Evolutionary conservation across 1,140 invertebrate species (phyloP), one percentile per base, ranked within the genome.

Genomic region (Drosophila orena): DNA sequence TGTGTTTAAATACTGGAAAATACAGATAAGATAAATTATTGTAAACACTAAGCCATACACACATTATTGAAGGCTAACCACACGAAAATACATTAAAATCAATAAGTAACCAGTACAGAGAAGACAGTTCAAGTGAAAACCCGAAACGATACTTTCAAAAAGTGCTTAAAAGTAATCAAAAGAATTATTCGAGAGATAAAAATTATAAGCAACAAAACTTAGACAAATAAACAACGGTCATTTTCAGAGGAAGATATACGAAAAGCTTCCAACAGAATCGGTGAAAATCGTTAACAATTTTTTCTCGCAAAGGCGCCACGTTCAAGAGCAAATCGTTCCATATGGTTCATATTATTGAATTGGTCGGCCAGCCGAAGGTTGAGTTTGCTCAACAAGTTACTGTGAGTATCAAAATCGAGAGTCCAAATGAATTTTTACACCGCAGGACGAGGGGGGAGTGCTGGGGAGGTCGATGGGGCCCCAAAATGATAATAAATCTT

Each of bases 291-390:
- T 68, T 74, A 59, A 76, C 34, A 34, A 77, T 69, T 77, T 66
- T 88, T 89, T 89, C 77, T 89, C 79, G 80, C 84, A 89, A 88
- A 88, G 84, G 84, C 83, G 83, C 84, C 77, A 89, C 78, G 81
- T 86, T 73, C 77, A 77, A 88, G 50, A 86, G 78, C 75, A 92
- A 92, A 92, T 85, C 91, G 78, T 92, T 92, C 91, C 91, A 92
- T 92, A 92, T 92, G 91, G 91, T 92, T 92, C 91, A 92, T 92
- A 92, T 92, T 92, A 92, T 92, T 81, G 91, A 92, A 92, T 78
- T 92, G 90, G 91, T 92, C 91, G 88, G 91, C 88, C 91, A 92
- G 79, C 91, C 91, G 91, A 92, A 92, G 91, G 91, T 92, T 92
- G 91, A 92, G 90, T 92, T 92, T 91, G 81, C 91, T 92, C 91